Evolutionary conservation across 2,888 invertebrate genomes (phyloP), one percentile per base, ranked within the genome.

Genomic region (Standfussiana lucernea): DNA sequence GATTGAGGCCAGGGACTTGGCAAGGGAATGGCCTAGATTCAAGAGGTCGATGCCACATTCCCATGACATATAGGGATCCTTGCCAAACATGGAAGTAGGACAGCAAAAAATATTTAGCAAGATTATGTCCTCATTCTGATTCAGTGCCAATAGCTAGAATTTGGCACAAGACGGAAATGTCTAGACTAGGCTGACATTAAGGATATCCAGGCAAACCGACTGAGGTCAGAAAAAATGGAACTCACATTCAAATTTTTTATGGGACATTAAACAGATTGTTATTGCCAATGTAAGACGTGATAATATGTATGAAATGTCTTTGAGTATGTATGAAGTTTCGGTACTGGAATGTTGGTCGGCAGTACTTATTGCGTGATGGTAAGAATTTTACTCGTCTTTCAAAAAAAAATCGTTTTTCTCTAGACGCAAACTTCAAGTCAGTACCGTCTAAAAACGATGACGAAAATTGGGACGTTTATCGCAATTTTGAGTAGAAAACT

Each of bases 21-120:
- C 69, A 79, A 74, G 40, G 32, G 37, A 66, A 72, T 64, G 62
- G 32, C 72, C 68, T 69, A 45, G 47, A 74, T 61, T n/a, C 2
- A 59, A 56, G 64, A 77, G 79, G 72, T 68, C 73, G 71, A 76
- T 35, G 74, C 37, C 67, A 77, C n/a, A 68, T 66, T 32, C 42
- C 73, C 75, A 73, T 79, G 68, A 75, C 80, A 72, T 72, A 28
- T 47, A 74, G 80, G 82, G 78, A 85, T 72, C 56, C 56, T 53
- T 77, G 89, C 89, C 91, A 87, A 89, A 84, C 69, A 83, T 80
- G 72, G 65, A 87, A 86, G 71, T 88, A 56, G 86, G 75, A 61
- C 86, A 76, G n/a, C 47, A 84, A 80, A 83, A 84, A 86, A 56
- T 45, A 84, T 53, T 42, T 75, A 85, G 18, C 53, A 80, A 83